Evolutionary conservation across 2,113 vertebrate species (phyloP).

Genomic region (Psephotus haematonotus): DNA sequence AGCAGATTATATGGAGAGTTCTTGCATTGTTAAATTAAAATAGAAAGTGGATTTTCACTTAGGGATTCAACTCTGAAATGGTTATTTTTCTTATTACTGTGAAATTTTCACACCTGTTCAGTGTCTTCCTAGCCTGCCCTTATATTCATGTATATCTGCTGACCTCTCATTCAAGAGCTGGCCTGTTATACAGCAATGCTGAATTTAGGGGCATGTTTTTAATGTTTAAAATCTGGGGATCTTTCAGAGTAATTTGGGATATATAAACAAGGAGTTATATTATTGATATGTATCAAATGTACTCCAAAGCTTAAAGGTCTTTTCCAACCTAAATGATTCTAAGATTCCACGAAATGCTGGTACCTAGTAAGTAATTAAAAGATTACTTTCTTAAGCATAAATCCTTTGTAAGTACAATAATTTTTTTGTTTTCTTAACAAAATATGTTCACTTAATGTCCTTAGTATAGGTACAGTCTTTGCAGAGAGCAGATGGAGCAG

Average conservation of each 20-base stretch:
- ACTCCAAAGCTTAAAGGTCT: neutral
- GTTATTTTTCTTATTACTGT: neutral
- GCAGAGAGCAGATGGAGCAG: neutral
- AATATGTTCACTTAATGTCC: neutral
- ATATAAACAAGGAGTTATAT: neutral
- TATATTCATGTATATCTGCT: neutral
- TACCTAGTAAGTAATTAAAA: neutral
- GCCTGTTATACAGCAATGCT: neutral
- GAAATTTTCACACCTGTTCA: neutral
- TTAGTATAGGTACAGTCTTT: neutral
- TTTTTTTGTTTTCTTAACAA: neutral
- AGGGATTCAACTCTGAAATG: neutral
- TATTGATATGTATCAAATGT: neutral
- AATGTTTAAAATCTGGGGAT: neutral
- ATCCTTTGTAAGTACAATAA: neutral
- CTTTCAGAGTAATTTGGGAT: neutral
- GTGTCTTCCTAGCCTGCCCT: neutral
- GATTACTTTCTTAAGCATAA: neutral
- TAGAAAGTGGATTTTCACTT: neutral
- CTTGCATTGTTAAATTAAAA: neutral
- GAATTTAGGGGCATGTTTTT: neutral
- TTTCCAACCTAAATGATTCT: neutral
- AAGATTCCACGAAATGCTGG: neutral
- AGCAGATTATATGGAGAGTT: neutral
- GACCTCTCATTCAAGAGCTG: neutral